Percentiles rank a stretch among this genome's conserved stretches.
Conservation (phyloP, 2,113 vertebrate species). For the Caranx ignobilis region DNA sequence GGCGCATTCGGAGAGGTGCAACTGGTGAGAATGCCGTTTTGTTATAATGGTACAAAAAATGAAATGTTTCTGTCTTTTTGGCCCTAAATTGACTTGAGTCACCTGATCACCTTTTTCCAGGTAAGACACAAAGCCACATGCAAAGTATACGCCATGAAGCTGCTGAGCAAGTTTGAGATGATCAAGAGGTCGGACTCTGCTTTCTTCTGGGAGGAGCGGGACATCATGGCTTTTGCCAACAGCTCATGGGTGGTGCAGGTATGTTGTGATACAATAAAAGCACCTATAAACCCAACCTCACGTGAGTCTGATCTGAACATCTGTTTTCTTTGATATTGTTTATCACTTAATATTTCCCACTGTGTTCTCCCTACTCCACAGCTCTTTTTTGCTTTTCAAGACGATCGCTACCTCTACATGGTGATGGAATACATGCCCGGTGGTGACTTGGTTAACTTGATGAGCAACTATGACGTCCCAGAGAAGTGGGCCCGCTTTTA, state of each 20-base stretch:
- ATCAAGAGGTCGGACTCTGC: constrained; percentile 99
- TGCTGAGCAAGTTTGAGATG: constrained; percentile 99
- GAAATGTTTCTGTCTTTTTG: not conserved
- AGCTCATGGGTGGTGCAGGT: constrained; percentile 99
- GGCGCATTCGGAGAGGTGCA: constrained; percentile 99
- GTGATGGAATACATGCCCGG: constrained; percentile 99
- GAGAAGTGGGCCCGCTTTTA: constrained; percentile 99
- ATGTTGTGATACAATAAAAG: constrained; percentile 37
- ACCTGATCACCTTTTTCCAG: constrained; percentile 73
- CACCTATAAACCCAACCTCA: not conserved
- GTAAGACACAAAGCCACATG: constrained; percentile 96
- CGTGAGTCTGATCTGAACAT: not conserved
- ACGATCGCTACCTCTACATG: constrained; percentile 99
- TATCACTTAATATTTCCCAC: not conserved
- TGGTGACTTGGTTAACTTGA: constrained; percentile 97
- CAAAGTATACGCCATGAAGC: constrained; percentile 98
- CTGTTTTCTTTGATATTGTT: not conserved
- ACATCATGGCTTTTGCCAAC: constrained; percentile 99
- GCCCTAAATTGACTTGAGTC: not conserved
- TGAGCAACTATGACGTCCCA: constrained; percentile 99
- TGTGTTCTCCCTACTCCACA: constrained; percentile 55
- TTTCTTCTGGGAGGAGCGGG: constrained; percentile 99
- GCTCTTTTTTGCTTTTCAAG: constrained; percentile 99
- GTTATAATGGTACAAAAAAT: not conserved
- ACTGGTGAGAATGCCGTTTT: constrained; percentile 85